These are phyloP conservation scores for Manduca sexta DNA, from an alignment of 1,140 invertebrate species.

Conservation along the genomic window DNA sequence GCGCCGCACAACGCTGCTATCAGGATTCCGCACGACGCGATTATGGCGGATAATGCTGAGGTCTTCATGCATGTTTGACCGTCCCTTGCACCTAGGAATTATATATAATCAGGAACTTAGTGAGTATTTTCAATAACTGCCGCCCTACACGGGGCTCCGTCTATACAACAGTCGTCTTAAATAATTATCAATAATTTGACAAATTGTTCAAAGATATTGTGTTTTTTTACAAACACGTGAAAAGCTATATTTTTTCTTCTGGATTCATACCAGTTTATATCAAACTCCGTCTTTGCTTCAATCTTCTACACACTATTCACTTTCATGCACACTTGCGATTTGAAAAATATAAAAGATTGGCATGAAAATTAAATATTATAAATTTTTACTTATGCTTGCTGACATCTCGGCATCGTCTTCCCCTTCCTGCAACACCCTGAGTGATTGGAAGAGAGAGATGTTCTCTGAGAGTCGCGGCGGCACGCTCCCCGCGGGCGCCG, in stretches of 20 bases:
- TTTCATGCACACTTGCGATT: not conserved
- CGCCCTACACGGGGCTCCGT: too few relatives aligned
- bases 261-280: too few relatives aligned
- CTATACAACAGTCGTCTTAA: too few relatives aligned
- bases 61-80: slow-evolving; percentile 83
- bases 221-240: too few relatives aligned
- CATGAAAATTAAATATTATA: not conserved
- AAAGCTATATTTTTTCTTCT: too few relatives aligned
- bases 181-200: too few relatives aligned
- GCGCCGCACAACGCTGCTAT: slow-evolving; percentile 81
- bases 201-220: too few relatives aligned
- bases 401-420: slow-evolving; percentile 79
- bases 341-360: not conserved
- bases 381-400: slow-evolving; percentile 27
- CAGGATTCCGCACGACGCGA: slow-evolving; percentile 79
- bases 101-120: too few relatives aligned
- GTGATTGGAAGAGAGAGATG: slow-evolving; percentile 90
- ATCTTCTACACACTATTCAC: too few relatives aligned
- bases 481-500: slow-evolving; percentile 40
- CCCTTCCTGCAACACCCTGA: slow-evolving; percentile 90
- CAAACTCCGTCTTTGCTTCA: too few relatives aligned
- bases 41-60: slow-evolving; percentile 82
- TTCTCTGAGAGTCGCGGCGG: slow-evolving; percentile 83
- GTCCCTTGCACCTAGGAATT: slow-evolving; percentile 51
- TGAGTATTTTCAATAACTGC: too few relatives aligned